These are phyloP conservation scores for Plestiodon gilberti DNA, from an alignment of 2,113 vertebrate genomes.

Conservation along the genomic window DNA sequence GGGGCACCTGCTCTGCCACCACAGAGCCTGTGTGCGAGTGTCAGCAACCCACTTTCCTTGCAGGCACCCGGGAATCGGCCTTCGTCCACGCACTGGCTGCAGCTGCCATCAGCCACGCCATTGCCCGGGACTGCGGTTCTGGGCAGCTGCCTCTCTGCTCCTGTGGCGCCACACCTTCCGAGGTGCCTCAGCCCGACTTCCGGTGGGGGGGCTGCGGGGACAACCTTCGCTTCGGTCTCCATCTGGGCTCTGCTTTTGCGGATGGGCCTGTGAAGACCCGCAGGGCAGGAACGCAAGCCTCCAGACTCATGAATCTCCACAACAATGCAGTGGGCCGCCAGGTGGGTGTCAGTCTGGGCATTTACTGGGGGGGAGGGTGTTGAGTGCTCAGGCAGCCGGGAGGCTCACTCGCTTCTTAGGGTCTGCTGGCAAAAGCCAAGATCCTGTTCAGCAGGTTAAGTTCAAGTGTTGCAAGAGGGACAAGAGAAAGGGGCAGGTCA, in stretches of 20 bases:
- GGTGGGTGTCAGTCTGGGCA: conserved; percentile 42
- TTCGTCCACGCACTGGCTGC: conserved; percentile 78
- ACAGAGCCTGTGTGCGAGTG: too few species aligned
- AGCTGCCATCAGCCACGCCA: conserved; percentile 67
- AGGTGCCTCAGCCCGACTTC: conserved; percentile 69
- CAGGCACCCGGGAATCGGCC: conserved; percentile 80
- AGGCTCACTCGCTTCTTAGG: too few species aligned
- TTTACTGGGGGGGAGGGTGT: not conserved
- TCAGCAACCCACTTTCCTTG: not conserved
- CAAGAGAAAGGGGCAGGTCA: not conserved
- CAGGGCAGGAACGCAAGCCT: conserved; percentile 49
- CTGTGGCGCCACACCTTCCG: conserved; percentile 68
- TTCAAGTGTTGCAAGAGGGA: too few species aligned
- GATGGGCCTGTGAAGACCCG: conserved; percentile 71
- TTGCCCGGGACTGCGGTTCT: conserved; percentile 75
- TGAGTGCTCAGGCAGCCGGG: not conserved
- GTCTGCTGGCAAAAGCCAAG: too few species aligned
- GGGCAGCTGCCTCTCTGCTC: conserved; percentile 79
- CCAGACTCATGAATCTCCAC: conserved; percentile 74
- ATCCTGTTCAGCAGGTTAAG: too few species aligned
- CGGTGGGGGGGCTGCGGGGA: conserved; percentile 83
- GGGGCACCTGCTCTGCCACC: too few species aligned
- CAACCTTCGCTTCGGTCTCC: conserved; percentile 79
- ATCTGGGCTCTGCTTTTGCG: conserved; percentile 77
- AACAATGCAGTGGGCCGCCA: conserved; percentile 78